Base-by-base conservation (phyloP, 2,888 invertebrate species). In the Patella pellucida region DNA sequence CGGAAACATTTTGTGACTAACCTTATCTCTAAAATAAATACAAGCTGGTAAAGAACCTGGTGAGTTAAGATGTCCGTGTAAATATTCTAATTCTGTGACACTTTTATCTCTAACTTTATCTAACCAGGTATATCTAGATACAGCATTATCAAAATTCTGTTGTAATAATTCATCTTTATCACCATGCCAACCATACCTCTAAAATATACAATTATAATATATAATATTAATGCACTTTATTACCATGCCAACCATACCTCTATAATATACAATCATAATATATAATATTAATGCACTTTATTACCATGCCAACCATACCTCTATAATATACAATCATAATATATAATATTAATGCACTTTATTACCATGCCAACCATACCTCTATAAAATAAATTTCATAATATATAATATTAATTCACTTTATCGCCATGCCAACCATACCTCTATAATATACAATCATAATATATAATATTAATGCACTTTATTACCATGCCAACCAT, bases 111-210 rank as follows among this genome's bases (percentile, higher is more conserved):
- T 72, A 68, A 77, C 80, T 0, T 83, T 56, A 11, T 85, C 84
- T 73, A 89, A 71, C 89, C 89, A 89, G 1, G 89, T 84, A 72
- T 87, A 89, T 7, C 78, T 78, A 1, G 79, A 76, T 9, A 85
- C 73, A 9, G 89, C 88, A 80, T 86, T 86, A 75, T 89, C 86
- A 82, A 89, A 88, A 76, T 88, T 89, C 68, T 82, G 82, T 79
- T 89, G 89, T 27, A 90, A 81, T 0, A 76, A 79, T 27, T 74
- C 79, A 77, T 89, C 88, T 68, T 86, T 81, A 27, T 79, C 78
- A 3, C 90, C 89, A 83, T 86, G 83, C 89, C 89, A 89, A 0
- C 89, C 89, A 82, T 89, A 89, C 27, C 89, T 77, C 89, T 89
- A 78, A 1, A 76, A 75, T 19, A n/a, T n/a, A 27, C 12, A 7